Evolutionary conservation across 2,113 vertebrate species (phyloP), one percentile per base, ranked within the genome.

Genomic region (Neogale vison): DNA sequence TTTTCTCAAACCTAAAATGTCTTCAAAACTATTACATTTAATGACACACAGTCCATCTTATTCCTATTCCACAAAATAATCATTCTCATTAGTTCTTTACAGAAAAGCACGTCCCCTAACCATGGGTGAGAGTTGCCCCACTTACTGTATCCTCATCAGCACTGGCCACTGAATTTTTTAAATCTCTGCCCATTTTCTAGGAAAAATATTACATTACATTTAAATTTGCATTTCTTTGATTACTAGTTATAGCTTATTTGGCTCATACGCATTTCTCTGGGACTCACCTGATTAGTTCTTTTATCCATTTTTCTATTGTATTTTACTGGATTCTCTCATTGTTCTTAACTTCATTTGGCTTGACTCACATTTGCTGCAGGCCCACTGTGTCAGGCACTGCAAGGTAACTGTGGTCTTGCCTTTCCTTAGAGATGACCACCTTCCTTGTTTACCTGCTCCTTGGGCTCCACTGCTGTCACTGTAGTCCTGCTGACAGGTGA

Each of bases 1-100:
- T 96, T 83, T 83, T 93, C 42, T 93, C 77, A 45, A 12, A 13
- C 72, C n/a, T 96, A 52, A 96, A 71, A 72, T 36, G 65, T 87
- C 45, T 55, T 89, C 72, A 50, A 80, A 88, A 71, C 52, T 76
- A 12, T 69, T 63, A 77, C 1, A 92, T 59, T 88, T 88, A 80
- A 83, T 67, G 47, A 76, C 10, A 84, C 15, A 82, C 15, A 79
- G 34, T 36, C 61, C 45, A 15, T 31, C 50, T 93, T 88, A 86
- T 45, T 23, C 1, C 57, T 77, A 50, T 20, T 57, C 7, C 31
- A 74, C 39, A 55, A 65, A 15, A 90, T 34, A 87, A 57, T 74
- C 39, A 81, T 39, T 47, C n/a, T 52, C 77, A 36, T 90, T 61
- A 89, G 4, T 94, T 80, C 52, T 84, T 94, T 83, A 83, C 24